These are phyloP conservation scores for Aproaerema taeniolella DNA, from an alignment of 2,888 invertebrate species.

Conservation along the genomic window DNA sequence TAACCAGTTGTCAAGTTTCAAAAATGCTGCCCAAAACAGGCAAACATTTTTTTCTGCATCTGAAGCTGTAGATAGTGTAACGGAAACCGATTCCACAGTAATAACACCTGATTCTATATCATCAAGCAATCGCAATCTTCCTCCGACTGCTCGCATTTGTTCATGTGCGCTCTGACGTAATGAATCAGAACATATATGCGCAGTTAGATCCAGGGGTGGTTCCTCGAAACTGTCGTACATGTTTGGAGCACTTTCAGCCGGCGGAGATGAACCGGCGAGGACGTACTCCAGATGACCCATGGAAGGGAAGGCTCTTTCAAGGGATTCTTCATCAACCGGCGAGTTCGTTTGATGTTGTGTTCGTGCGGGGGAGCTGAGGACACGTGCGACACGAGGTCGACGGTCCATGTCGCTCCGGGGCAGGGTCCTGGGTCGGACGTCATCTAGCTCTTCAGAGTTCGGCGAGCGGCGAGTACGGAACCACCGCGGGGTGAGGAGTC, in stretches of 20 bases:
- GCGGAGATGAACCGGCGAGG: constrained; percentile 88
- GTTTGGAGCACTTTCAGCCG: constrained; percentile 88
- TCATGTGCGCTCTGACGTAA: constrained; percentile 85
- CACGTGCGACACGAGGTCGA: constrained; percentile 43
- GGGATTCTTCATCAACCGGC: constrained; percentile 61
- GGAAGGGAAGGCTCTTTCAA: constrained; percentile 83
- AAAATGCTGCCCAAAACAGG: constrained; percentile 85
- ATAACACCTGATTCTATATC: constrained; percentile 84
- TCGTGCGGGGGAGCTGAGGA: constrained; percentile 37
- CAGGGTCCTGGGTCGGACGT: constrained; percentile 32
- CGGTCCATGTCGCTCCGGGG: constrained; percentile 46
- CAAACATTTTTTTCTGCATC: constrained; percentile 84
- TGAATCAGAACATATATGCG: constrained; percentile 85
- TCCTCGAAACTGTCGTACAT: constrained; percentile 90
- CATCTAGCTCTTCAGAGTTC: constrained; percentile 42
- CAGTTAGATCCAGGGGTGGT: constrained; percentile 82
- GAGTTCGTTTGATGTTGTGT: constrained; percentile 28
- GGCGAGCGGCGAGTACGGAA: constrained; percentile 50
- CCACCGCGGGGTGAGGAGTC: constrained; percentile 58
- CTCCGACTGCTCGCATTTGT: constrained; percentile 83
- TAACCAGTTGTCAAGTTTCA: constrained; percentile 82
- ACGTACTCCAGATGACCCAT: constrained; percentile 84
- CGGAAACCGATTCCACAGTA: constrained; percentile 72
- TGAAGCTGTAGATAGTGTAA: constrained; percentile 74
- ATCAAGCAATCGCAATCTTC: constrained; percentile 82